These are phyloP conservation scores for Orchestes rusci DNA, from an alignment of 2,888 invertebrate species.

Conservation along the genomic window DNA sequence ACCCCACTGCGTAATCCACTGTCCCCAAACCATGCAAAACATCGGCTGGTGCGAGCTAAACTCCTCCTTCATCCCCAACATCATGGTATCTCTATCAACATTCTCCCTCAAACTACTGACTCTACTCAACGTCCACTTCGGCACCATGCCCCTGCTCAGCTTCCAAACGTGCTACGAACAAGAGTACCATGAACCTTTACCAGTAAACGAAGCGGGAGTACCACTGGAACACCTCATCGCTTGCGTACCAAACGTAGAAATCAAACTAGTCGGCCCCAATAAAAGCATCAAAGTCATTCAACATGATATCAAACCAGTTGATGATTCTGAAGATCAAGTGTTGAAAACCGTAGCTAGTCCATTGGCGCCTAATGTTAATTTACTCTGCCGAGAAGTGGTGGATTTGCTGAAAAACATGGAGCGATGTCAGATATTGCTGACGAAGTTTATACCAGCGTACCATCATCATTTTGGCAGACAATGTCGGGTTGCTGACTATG, in stretches of 20 bases:
- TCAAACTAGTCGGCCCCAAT: slow-evolving; percentile 42
- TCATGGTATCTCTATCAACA: slow-evolving; percentile 58
- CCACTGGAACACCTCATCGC: slow-evolving; percentile 85
- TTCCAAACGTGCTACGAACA: slow-evolving; percentile 76
- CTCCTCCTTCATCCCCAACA: slow-evolving; percentile 55
- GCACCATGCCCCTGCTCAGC: slow-evolving; percentile 70
- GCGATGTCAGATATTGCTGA: slow-evolving; percentile 73
- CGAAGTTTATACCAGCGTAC: slow-evolving; percentile 88
- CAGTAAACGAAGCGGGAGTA: slow-evolving; percentile 65
- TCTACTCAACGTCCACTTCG: slow-evolving; percentile 67
- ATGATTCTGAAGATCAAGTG: slow-evolving; percentile 33
- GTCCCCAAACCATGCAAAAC: slow-evolving; percentile 47
- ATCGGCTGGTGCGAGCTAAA: slow-evolving; percentile 66
- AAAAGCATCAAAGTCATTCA: slow-evolving; percentile 40
- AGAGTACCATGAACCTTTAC: slow-evolving; percentile 56
- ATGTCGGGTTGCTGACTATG: slow-evolving; percentile 92
- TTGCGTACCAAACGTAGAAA: slow-evolving; percentile 64
- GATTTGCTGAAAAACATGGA: slow-evolving; percentile 78
- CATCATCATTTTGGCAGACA: slow-evolving; percentile 95
- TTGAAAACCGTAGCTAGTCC: slow-evolving; percentile 56
- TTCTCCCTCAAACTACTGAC: slow-evolving; percentile 60
- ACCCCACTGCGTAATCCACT: slow-evolving; percentile 62
- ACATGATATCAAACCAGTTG: slow-evolving; percentile 29
- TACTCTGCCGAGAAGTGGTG: slow-evolving; percentile 81
- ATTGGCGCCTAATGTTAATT: slow-evolving; percentile 63